Evolutionary conservation across 2,113 vertebrate species (phyloP).

Genomic region (Atractosteus spatula): DNA sequence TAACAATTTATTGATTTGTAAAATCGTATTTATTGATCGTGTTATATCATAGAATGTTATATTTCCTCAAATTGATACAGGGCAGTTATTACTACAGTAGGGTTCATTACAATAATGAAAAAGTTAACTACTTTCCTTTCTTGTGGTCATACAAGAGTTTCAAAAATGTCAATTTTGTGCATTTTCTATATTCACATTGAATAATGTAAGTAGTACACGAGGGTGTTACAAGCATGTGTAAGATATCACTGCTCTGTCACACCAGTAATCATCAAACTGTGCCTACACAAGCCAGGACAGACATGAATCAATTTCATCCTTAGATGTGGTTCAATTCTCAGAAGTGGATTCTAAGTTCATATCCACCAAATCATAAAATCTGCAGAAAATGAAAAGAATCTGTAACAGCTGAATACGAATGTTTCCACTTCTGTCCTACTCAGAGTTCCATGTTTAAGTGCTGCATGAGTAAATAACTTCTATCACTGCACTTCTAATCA

Average conservation of each 20-base stretch:
- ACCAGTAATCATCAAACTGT: slow-evolving; percentile 65
- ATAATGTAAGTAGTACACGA: slow-evolving; percentile 48
- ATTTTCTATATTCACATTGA: slow-evolving; percentile 52
- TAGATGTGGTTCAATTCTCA: slow-evolving; percentile 50
- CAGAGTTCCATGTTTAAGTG: too few species aligned
- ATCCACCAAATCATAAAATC: too few species aligned
- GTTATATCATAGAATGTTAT: background rate
- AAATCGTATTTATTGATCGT: background rate
- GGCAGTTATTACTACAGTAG: background rate
- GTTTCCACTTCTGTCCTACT: too few species aligned
- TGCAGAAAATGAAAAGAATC: too few species aligned
- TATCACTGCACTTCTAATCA: too few species aligned
- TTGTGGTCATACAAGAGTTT: background rate
- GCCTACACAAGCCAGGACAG: slow-evolving; percentile 59
- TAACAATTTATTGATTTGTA: slow-evolving; percentile 4
- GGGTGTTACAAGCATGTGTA: slow-evolving; percentile 50
- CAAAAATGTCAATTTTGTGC: slow-evolving; percentile 13
- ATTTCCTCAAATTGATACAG: background rate
- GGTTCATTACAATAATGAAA: background rate
- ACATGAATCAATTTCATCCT: slow-evolving; percentile 52
- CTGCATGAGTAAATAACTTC: too few species aligned
- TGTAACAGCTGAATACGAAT: too few species aligned
- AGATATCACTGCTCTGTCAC: slow-evolving; percentile 56
- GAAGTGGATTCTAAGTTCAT: slow-evolving; percentile 27
- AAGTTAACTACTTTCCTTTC: background rate